Percentiles rank a stretch among this genome's conserved stretches.
phyloP scores from a whole-genome alignment of 2,113 vertebrate genomes.

The Calidris pygmaea region DNA sequence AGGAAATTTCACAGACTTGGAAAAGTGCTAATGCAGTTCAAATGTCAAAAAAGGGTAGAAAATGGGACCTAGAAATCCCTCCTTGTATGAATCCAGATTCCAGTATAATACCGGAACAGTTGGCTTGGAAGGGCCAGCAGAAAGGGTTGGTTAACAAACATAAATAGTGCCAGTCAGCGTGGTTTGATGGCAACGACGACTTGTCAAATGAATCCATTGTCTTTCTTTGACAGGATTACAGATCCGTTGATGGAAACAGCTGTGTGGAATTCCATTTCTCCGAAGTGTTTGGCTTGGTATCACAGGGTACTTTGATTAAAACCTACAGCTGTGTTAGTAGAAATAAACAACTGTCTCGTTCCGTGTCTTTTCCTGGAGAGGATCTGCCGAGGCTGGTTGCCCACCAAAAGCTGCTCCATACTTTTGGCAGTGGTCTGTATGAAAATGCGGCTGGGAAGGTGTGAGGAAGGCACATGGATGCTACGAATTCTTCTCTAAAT shows the following conservation, averaged over 20 bases:
- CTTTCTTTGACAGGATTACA: neutral
- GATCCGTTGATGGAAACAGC: neutral
- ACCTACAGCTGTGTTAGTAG: neutral
- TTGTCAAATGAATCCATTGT: neutral
- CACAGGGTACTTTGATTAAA: conserved; percentile 22
- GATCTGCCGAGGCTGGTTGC: neutral
- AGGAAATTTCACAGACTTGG: neutral
- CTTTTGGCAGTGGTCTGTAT: neutral
- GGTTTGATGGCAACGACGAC: neutral
- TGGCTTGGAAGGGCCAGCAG: neutral
- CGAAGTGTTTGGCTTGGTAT: neutral
- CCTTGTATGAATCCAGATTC: neutral
- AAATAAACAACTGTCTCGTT: conserved; percentile 11
- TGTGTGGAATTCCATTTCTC: conserved; percentile 11
- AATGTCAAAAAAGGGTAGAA: neutral
- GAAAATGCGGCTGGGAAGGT: neutral
- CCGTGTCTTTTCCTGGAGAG: neutral
- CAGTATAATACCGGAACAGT: neutral
- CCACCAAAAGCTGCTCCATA: neutral
- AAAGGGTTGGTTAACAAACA: neutral
- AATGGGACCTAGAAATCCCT: neutral
- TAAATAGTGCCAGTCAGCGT: neutral
- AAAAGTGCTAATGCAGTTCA: neutral
- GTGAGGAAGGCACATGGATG: neutral
- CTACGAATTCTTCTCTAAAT: neutral